Evolutionary conservation across 2,113 vertebrate genomes (phyloP).

Genomic region (Tragelaphus scriptus): DNA sequence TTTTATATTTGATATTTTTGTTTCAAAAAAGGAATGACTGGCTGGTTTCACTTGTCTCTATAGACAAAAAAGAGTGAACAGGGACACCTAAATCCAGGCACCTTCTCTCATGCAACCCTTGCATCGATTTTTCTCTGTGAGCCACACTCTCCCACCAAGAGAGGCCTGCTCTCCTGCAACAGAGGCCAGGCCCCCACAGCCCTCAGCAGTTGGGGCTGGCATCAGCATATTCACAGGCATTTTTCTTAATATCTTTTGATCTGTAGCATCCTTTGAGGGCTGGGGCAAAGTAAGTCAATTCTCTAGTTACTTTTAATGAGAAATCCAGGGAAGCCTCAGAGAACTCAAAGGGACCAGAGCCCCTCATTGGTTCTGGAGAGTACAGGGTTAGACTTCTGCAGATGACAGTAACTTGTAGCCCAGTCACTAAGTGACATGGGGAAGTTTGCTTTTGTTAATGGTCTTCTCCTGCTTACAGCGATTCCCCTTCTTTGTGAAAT

Average conservation of each 20-base stretch:
- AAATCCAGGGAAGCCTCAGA: background rate
- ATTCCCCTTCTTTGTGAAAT: background rate
- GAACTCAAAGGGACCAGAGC: background rate
- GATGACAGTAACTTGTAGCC: background rate
- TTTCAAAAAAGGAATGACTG: background rate
- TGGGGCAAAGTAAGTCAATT: background rate
- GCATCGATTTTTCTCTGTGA: background rate
- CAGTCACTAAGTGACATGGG: background rate
- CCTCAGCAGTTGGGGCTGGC: background rate
- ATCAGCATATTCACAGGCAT: background rate
- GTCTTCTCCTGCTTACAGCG: background rate
- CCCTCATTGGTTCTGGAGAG: background rate
- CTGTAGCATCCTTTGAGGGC: background rate
- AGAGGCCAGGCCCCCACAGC: rapidly evolving
- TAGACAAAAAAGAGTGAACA: background rate
- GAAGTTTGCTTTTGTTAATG: background rate
- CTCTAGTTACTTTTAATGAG: slow-evolving; percentile 22
- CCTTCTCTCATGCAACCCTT: background rate
- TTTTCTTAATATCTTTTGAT: slow-evolving; percentile 20
- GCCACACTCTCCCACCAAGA: background rate
- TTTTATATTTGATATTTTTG: background rate
- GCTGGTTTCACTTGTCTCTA: background rate
- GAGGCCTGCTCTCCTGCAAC: background rate
- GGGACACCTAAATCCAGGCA: background rate
- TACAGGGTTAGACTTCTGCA: background rate